phyloP scores from a whole-genome alignment of 2,797 vertebrate genomes.

The Lophotriccus pileatus region DNA sequence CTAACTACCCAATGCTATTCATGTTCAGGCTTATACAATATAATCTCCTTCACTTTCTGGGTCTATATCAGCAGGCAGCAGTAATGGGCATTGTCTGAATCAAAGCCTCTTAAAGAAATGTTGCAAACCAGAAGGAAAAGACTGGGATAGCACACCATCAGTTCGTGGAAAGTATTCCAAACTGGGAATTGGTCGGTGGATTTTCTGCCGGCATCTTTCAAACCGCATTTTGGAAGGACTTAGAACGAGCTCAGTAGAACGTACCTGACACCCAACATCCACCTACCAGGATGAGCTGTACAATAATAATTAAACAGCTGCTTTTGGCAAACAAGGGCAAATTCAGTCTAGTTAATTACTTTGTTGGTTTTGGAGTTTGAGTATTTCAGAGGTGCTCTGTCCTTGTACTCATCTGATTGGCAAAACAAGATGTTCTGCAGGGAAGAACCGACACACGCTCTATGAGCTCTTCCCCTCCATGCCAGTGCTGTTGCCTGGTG shows the following conservation, averaged over 20 bases:
- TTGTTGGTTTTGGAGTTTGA: not conserved
- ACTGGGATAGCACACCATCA: not conserved
- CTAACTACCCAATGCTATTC: conserved; percentile 18
- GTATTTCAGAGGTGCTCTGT: not conserved
- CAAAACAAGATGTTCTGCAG: not conserved
- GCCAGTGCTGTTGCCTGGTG: not conserved
- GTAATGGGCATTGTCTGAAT: conserved; percentile 21
- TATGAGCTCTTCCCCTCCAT: not conserved
- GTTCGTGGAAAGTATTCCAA: not conserved
- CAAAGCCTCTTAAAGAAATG: conserved; percentile 6
- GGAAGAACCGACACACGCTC: not conserved
- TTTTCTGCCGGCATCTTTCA: not conserved
- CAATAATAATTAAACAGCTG: not conserved
- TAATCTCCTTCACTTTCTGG: conserved; percentile 9
- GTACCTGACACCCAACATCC: not conserved
- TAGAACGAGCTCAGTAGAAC: not conserved
- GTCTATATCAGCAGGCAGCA: conserved; percentile 32
- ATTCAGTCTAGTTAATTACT: not conserved
- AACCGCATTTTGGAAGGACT: not conserved
- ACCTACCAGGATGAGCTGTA: not conserved
- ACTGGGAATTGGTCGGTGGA: not conserved
- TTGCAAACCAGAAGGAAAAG: not conserved
- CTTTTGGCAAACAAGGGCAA: not conserved
- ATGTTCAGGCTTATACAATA: not conserved
- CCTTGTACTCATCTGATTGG: not conserved